These are phyloP conservation scores for Drosophila macrothrix DNA, from an alignment of 2,888 invertebrate genomes.

Conservation along the genomic window DNA sequence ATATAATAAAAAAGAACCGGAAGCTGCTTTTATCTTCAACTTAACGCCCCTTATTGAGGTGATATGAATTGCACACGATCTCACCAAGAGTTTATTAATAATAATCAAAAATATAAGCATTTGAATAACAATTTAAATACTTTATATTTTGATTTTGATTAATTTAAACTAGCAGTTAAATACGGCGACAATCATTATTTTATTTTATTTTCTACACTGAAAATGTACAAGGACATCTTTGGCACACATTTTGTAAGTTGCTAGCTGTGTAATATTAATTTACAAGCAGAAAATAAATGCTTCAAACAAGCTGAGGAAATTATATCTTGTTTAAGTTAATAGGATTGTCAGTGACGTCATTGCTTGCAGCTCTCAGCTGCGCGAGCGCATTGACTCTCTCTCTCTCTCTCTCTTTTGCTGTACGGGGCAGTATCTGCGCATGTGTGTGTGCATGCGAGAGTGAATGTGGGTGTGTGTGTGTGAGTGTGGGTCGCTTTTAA, in stretches of 20 bases:
- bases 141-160: neutral
- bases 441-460: slow-evolving; percentile 21
- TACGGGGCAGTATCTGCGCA: slow-evolving; percentile 14
- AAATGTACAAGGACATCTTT: neutral
- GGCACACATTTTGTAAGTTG: neutral
- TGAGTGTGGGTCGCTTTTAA: slow-evolving; percentile 23
- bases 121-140: neutral
- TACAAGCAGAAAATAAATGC: neutral
- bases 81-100: no score
- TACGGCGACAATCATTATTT: neutral
- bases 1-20: no score
- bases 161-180: neutral
- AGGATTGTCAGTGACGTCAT: slow-evolving; percentile 50
- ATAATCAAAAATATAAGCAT: neutral
- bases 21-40: no score
- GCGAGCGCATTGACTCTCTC: slow-evolving; percentile 59
- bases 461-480: slow-evolving; percentile 1
- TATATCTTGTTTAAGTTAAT: neutral
- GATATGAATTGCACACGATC: no score
- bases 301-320: neutral
- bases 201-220: neutral
- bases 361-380: slow-evolving; percentile 45
- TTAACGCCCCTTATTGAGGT: no score
- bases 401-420: neutral
- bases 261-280: neutral